Evolutionary conservation across 2,113 vertebrate genomes (phyloP).

Genomic region (Urocolius indicus): DNA sequence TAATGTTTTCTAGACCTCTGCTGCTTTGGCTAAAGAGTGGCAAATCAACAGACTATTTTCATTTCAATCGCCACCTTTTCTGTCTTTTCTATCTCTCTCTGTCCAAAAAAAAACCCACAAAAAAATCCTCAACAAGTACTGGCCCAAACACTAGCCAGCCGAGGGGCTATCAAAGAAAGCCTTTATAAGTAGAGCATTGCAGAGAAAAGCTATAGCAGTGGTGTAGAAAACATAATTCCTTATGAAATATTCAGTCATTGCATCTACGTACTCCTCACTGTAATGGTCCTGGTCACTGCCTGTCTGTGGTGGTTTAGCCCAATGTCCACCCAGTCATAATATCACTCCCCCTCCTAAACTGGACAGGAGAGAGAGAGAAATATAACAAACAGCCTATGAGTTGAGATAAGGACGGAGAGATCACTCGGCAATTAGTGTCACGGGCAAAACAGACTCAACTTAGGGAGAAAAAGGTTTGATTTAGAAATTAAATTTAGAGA

Average conservation of each 20-base stretch:
- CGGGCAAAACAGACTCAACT: too few species aligned
- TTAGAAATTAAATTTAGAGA: too few species aligned
- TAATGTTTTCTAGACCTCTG: conserved; percentile 43
- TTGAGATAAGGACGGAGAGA: too few species aligned
- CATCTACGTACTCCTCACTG: neutral
- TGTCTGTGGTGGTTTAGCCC: too few species aligned
- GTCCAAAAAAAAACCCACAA: neutral
- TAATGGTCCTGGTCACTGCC: neutral
- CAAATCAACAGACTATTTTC: conserved; percentile 24
- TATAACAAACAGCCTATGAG: too few species aligned
- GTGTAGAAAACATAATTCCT: neutral
- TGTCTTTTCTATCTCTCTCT: neutral
- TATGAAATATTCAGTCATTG: neutral
- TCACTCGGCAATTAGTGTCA: too few species aligned
- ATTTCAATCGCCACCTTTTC: neutral
- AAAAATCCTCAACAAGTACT: neutral
- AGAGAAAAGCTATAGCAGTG: neutral
- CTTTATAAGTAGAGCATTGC: neutral
- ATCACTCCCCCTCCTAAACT: too few species aligned
- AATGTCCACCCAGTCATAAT: too few species aligned
- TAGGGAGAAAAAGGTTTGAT: too few species aligned
- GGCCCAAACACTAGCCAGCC: accelerated
- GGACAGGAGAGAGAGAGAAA: too few species aligned
- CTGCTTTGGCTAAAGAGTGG: conserved; percentile 37
- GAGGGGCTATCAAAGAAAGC: neutral